Base-by-base conservation (phyloP, 2,888 invertebrate species). In the Macrosoma leucophasiata region DNA sequence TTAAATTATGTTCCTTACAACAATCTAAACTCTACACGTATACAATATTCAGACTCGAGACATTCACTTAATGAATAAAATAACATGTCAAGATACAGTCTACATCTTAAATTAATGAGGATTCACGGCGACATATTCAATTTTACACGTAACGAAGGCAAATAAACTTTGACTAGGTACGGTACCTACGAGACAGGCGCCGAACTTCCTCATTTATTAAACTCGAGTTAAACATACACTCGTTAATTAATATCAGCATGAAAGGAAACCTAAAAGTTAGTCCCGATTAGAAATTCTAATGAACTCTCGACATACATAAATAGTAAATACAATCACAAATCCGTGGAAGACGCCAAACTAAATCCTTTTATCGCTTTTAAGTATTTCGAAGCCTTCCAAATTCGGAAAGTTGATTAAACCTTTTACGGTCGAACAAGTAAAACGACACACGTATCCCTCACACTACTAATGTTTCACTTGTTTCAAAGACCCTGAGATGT, bases 51-150 rank as follows among this genome's bases (percentile, higher is more conserved):
- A 58, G 60, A 58, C 61, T 62, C 56, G 62, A 68, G 71, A 62
- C 64, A 62, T 58, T 62, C 68, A 52, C 61, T 68, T 77, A 77
- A 78, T 81, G 78, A 82, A 79, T 82, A 78, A 81, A 84, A 84
- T 82, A 81, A 79, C 78, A 77, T 69, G 74, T 75, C 74, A 72
- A 77, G 77, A 73, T 73, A 75, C 73, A 65, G 73, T 63, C 72
- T 74, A 68, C 81, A 72, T 81, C 74, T 74, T 75, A 78, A 79
- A 81, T 81, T 82, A 84, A 81, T 78, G 77, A 79, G 75, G 70
- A 74, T 70, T 67, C 75, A 65, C 63, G 54, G 63, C 59, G 61
- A 69, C 69, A 70, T 81, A 76, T 79, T 73, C 75, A 75, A 77
- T 77, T 75, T 78, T 75, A 76, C 72, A 76, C 70, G 70, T 70